These are phyloP conservation scores for Liolophura sinensis DNA, from an alignment of 1,140 invertebrate genomes.

Conservation along the genomic window DNA sequence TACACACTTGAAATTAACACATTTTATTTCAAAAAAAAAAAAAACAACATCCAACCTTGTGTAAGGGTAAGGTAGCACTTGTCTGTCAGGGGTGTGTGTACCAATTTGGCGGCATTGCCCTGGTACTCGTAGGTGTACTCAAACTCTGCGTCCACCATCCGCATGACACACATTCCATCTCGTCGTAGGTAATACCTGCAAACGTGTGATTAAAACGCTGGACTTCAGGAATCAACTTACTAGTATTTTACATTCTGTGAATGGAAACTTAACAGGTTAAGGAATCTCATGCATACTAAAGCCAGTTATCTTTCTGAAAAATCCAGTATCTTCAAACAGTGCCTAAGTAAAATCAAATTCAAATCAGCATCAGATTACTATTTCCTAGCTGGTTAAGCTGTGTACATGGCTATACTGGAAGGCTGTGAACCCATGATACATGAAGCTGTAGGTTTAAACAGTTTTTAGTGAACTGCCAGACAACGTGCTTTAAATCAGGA, in stretches of 20 bases:
- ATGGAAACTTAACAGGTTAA: not conserved
- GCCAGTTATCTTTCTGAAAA: not conserved
- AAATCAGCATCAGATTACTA: no score
- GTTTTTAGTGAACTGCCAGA: no score
- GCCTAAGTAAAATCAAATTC: no score
- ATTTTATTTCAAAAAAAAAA: no score
- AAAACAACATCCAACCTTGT: constrained; percentile 64
- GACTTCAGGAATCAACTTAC: not conserved
- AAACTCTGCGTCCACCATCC: constrained; percentile 88
- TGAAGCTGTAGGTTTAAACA: no score
- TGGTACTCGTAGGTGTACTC: constrained; percentile 98
- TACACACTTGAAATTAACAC: no score
- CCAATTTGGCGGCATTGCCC: constrained; percentile 87
- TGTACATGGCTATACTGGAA: no score
- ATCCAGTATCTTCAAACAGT: no score
- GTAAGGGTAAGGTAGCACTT: constrained; percentile 95
- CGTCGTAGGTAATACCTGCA: constrained; percentile 61
- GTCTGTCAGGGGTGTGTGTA: constrained; percentile 91
- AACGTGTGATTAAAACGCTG: constrained; percentile 7
- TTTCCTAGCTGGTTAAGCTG: no score
- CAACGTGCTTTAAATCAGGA: no score
- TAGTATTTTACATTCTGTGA: not conserved
- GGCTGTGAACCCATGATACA: no score
- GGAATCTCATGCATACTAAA: not conserved
- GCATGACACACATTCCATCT: constrained; percentile 58